Conservation (phyloP, 2,888 invertebrate genomes). For the Cataglyphis albicans region DNA sequence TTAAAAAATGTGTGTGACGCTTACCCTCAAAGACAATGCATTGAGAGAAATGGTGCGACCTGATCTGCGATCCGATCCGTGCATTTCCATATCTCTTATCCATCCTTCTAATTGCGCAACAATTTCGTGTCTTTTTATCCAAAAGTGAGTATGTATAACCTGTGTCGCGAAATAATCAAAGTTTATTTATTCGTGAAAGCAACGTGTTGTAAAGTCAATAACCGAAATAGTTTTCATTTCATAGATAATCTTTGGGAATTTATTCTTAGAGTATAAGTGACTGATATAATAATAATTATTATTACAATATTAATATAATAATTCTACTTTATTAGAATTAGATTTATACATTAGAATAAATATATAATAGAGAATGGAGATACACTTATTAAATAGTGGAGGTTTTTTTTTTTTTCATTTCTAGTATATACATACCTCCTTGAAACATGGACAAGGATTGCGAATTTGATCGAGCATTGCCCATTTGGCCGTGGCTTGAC, state of each 20-base stretch:
- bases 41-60: conserved; percentile 92
- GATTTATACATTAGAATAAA: not conserved
- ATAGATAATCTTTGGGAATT: not conserved
- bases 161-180: conserved; percentile 85
- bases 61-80: conserved; percentile 92
- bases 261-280: not conserved
- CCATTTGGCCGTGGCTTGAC: conserved; percentile 98
- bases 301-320: conserved; percentile 1
- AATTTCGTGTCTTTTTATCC: conserved; percentile 96
- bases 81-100: conserved; percentile 95
- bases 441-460: conserved; percentile 96
- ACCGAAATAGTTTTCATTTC: not conserved
- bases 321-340: not conserved
- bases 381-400: not conserved
- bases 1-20: conserved; percentile 26
- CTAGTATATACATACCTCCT: conserved; percentile 88
- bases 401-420: not conserved
- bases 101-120: conserved; percentile 95
- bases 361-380: not conserved
- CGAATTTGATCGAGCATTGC: conserved; percentile 97
- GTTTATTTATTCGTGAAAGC: not conserved
- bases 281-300: not conserved
- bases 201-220: not conserved
- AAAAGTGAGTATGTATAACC: conserved; percentile 97
- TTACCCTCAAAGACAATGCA: conserved; percentile 91